Evolutionary conservation across 1,140 invertebrate species (phyloP).

Genomic region (Arion vulgaris): DNA sequence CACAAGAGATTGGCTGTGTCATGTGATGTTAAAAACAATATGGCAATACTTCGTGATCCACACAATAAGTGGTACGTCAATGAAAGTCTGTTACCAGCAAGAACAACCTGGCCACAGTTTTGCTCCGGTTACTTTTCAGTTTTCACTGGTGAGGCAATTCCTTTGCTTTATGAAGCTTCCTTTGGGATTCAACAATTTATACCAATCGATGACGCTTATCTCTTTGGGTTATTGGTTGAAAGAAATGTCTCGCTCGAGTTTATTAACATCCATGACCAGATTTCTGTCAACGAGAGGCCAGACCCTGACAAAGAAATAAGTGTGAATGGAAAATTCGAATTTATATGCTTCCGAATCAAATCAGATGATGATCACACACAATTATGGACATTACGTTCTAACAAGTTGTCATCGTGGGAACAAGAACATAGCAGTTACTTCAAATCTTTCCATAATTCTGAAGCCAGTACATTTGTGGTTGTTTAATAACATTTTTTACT

Average conservation of each 20-base stretch:
- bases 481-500: neutral
- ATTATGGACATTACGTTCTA: neutral
- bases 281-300: conserved; percentile 18
- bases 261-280: conserved; percentile 14
- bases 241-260: neutral
- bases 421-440: conserved; percentile 14
- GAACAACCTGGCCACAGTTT: conserved; percentile 61
- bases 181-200: conserved; percentile 54
- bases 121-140: conserved; percentile 72
- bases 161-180: conserved; percentile 62
- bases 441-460: neutral
- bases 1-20: conserved; percentile 36
- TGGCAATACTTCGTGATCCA: conserved; percentile 56
- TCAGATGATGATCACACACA: neutral
- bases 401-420: conserved; percentile 19
- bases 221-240: conserved; percentile 66
- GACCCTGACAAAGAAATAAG: conserved; percentile 25
- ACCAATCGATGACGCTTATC: conserved; percentile 71
- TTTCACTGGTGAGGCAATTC: conserved; percentile 67
- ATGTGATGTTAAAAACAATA: conserved; percentile 50
- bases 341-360: neutral
- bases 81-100: conserved; percentile 59
- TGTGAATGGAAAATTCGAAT: conserved; percentile 25
- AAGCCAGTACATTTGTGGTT: neutral
- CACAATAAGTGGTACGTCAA: conserved; percentile 71